Conservation (phyloP, 2,888 invertebrate species). For the Eilema caniola region DNA sequence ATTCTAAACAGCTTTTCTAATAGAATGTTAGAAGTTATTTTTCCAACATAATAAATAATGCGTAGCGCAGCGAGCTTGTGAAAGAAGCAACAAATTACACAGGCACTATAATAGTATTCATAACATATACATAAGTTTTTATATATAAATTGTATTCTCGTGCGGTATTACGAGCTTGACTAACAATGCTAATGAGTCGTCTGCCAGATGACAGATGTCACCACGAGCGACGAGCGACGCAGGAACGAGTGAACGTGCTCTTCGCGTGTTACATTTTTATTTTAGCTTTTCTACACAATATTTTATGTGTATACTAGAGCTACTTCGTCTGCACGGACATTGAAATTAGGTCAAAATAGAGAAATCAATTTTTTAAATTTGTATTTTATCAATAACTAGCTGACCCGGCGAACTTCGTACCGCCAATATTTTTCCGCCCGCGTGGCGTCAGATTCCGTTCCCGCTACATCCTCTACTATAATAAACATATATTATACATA, state of each 20-base stretch:
- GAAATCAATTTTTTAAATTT: no score
- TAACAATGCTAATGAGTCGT: slow-evolving; percentile 66
- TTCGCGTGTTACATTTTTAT: slow-evolving; percentile 21
- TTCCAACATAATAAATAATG: not conserved
- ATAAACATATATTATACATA: no score
- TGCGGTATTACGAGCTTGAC: slow-evolving; percentile 29
- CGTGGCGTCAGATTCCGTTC: no score
- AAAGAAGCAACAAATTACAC: not conserved
- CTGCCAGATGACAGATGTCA: slow-evolving; percentile 58
- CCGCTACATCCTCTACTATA: no score
- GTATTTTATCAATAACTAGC: no score
- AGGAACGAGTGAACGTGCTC: slow-evolving; percentile 29
- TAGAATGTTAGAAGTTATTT: no score
- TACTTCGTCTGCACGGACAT: not conserved
- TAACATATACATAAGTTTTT: not conserved
- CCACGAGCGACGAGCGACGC: slow-evolving; percentile 26
- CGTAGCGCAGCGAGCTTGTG: not conserved
- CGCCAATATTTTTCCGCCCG: no score
- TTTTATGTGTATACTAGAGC: not conserved
- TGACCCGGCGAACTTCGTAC: no score
- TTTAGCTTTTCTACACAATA: not conserved
- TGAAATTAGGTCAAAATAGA: not conserved
- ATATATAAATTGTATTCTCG: slow-evolving; percentile 30
- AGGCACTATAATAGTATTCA: not conserved
- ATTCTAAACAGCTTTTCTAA: no score